Percentiles rank a stretch among this genome's conserved stretches.
Conservation (phyloP, 2,888 invertebrate genomes). For the Diaperis boleti region DNA sequence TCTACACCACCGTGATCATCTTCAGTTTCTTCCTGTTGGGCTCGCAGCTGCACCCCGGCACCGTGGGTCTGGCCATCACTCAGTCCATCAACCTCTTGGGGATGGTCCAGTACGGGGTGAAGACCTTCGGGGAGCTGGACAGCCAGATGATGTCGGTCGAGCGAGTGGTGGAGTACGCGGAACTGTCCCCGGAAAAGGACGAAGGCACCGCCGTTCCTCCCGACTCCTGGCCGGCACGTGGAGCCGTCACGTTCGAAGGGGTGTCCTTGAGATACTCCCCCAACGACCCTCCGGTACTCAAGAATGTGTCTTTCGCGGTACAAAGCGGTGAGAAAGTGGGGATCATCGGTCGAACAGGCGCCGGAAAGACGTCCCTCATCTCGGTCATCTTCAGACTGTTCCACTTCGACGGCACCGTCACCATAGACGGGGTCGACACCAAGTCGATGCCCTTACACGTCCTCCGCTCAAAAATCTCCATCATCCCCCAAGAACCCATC, state of each 20-base stretch:
- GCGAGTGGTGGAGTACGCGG: conserved; percentile 21
- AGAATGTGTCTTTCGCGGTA: conserved; percentile 73
- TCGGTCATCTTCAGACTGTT: conserved; percentile 85
- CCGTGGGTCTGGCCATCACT: conserved; percentile 8
- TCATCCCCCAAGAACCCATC: conserved; percentile 85
- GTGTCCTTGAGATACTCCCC: conserved; percentile 78
- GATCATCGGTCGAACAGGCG: conserved; percentile 88
- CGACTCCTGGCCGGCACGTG: background rate
- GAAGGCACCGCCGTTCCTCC: conserved; percentile 66
- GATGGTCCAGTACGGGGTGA: conserved; percentile 13
- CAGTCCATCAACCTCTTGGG: conserved; percentile 6
- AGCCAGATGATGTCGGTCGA: conserved; percentile 66
- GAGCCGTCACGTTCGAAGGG: conserved; percentile 68
- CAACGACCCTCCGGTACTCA: conserved; percentile 77
- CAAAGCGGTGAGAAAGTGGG: conserved; percentile 78
- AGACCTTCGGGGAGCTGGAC: conserved; percentile 72
- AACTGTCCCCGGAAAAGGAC: conserved; percentile 60
- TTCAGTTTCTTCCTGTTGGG: conserved; percentile 14
- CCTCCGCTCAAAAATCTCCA: conserved; percentile 78
- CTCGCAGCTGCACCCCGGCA: background rate
- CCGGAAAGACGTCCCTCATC: conserved; percentile 85
- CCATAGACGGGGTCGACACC: conserved; percentile 81
- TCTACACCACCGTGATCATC: background rate
- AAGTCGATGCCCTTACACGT: conserved; percentile 77
- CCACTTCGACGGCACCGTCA: conserved; percentile 78